These are phyloP conservation scores for Athalia rosae DNA, from an alignment of 2,888 invertebrate genomes.

Conservation along the genomic window DNA sequence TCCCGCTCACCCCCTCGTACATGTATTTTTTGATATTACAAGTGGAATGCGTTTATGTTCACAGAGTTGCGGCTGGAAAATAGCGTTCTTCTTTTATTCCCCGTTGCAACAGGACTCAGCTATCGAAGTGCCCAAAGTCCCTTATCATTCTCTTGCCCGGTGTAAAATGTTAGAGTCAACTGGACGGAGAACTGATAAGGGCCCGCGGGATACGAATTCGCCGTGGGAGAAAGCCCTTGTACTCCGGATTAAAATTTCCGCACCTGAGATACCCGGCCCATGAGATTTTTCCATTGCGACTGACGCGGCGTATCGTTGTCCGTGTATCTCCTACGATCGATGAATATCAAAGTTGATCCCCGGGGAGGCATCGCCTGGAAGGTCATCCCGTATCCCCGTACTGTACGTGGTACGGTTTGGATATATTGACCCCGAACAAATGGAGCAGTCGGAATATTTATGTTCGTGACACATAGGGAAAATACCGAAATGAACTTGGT, in stretches of 20 bases:
- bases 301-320: neutral
- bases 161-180: conserved; percentile 83
- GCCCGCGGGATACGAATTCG: conserved; percentile 83
- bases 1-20: no score
- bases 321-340: no score
- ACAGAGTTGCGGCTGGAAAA: conserved; percentile 46
- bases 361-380: neutral
- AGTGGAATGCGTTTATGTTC: neutral
- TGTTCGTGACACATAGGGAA: no score
- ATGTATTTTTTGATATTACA: neutral
- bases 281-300: neutral
- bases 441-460: no score
- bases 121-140: conserved; percentile 75
- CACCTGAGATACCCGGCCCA: neutral
- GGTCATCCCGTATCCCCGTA: no score
- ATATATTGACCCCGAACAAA: conserved; percentile 18
- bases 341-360: neutral
- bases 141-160: conserved; percentile 98
- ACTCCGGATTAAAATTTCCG: neutral
- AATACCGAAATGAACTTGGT: conserved; percentile 17
- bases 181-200: conserved; percentile 99
- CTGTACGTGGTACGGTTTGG: no score
- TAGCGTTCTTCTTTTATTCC: conserved; percentile 4
- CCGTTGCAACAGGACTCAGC: neutral
- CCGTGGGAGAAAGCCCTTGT: conserved; percentile 59